Base-by-base conservation (phyloP, 2,797 vertebrate genomes). In the Lepus oiostolus region DNA sequence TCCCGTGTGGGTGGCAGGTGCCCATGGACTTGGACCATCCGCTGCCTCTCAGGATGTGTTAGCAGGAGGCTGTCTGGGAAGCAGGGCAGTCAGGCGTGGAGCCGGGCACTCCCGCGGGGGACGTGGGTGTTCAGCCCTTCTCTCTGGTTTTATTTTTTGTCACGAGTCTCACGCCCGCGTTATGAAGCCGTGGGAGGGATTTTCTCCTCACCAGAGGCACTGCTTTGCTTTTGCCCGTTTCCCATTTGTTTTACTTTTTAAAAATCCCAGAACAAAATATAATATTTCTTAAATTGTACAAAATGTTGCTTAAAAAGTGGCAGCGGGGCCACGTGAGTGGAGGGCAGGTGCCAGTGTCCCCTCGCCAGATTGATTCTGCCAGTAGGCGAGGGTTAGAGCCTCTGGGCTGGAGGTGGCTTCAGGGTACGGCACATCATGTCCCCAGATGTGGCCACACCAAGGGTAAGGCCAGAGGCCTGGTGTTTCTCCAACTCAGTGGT, bases 351-450 rank as follows among this genome's bases (percentile, higher is more conserved):
- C 35, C 2, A 1, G 22, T 4, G 71, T 17, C 70, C 26, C 14
- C 14, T 74, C n/a, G 19, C 17, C 30, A 58, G 67, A 4, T 22
- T 11, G 19, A 30, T 2, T 50, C 65, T 72, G 24, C 30, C 38
- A n/a, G 74, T 24, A 9, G 35, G 13, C 21, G 60, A 63, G 24
- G 63, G 2, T 22, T 74, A 65, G 68, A 67, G 84, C 58, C 7
- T 60, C 63, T 58, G 52, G 81, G 80, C 28, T 12, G 13, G 72
- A 82, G 62, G 26, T 2, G 19, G 26, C 24, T 17, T 75, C 4
- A 54, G 79, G 62, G 32, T 19, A 10, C 4, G 0, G 50, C 26
- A 13, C 4, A 0, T 19, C n/a, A 7, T 6, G 14, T 13, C 11
- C 77, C 30, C 47, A 42, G 32, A 58, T 10, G 52, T 1, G n/a